phyloP scores from a whole-genome alignment of 2,888 invertebrate genomes.

The Sarcophaga caerulescens region DNA sequence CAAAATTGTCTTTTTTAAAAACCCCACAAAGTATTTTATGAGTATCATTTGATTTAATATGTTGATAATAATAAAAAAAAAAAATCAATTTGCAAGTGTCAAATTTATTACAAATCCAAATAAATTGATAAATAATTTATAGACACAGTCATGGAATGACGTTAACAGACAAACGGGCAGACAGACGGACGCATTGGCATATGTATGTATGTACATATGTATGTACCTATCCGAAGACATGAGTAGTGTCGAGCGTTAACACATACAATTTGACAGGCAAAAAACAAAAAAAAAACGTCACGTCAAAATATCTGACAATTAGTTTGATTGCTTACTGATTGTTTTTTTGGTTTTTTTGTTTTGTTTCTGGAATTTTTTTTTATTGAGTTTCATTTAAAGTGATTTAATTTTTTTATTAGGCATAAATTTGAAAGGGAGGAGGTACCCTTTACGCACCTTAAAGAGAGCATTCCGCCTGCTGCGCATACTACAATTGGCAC shows the following conservation, averaged over 20 bases:
- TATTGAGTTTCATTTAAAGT: constrained; percentile 15
- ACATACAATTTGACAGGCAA: constrained; percentile 54
- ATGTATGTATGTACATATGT: not conserved
- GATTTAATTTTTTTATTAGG: constrained; percentile 22
- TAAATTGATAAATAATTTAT: constrained; percentile 62
- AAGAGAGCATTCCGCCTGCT: constrained; percentile 38
- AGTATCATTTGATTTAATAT: constrained; percentile 61
- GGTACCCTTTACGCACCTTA: constrained; percentile 63
- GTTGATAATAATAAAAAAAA: constrained; percentile 55
- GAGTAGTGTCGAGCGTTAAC: constrained; percentile 62
- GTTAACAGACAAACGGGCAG: constrained; percentile 51
- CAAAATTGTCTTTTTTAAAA: constrained; percentile 41
- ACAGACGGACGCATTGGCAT: not conserved
- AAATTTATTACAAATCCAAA: constrained; percentile 63
- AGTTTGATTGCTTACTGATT: constrained; percentile 50
- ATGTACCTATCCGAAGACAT: constrained; percentile 20
- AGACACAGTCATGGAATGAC: constrained; percentile 50
- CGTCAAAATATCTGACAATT: constrained; percentile 60
- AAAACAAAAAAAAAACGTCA: constrained; percentile 44
- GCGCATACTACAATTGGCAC: not conserved
- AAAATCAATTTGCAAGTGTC: constrained; percentile 67
- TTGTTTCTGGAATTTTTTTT: not conserved
- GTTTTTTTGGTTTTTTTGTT: constrained; percentile 7
- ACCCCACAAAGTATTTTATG: constrained; percentile 26
- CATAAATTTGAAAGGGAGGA: constrained; percentile 59